Evolutionary conservation across 2,888 invertebrate genomes (phyloP).

Genomic region (Eledone cirrhosa): DNA sequence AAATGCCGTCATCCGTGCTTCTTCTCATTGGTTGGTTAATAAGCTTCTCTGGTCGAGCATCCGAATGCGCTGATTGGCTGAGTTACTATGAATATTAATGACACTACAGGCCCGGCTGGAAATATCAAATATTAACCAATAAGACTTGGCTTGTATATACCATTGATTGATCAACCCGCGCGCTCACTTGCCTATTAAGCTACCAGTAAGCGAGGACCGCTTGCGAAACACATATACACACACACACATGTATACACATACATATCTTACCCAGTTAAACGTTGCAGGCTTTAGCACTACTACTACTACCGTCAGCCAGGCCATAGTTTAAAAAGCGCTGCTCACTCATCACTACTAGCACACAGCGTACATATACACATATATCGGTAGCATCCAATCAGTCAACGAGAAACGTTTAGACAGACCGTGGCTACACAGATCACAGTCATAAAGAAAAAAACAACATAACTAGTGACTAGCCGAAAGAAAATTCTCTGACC

Average conservation of each 20-base stretch:
- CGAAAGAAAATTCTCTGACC: background rate
- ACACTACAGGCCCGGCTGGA: slow-evolving; percentile 46
- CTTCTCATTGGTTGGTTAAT: slow-evolving; percentile 23
- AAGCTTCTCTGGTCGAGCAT: slow-evolving; percentile 2
- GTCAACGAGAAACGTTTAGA: background rate
- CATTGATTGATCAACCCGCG: slow-evolving; percentile 55
- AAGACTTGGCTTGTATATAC: slow-evolving; percentile 40
- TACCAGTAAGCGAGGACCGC: slow-evolving; percentile 22
- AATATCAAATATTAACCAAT: slow-evolving; percentile 48
- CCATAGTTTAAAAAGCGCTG: background rate
- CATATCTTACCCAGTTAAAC: background rate
- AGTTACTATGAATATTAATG: slow-evolving; percentile 52
- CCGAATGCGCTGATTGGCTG: slow-evolving; percentile 19
- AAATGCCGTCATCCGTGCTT: slow-evolving; percentile 20
- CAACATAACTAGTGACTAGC: background rate
- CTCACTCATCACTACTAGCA: background rate
- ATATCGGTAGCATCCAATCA: background rate
- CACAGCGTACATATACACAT: background rate
- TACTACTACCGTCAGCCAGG: background rate
- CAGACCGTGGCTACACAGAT: background rate
- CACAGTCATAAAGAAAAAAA: slow-evolving; percentile 22
- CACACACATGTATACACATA: background rate
- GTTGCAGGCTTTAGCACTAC: background rate
- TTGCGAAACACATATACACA: background rate
- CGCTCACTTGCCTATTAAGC: slow-evolving; percentile 34